Evolutionary conservation across 1,140 invertebrate genomes (phyloP), one percentile per base, ranked within the genome.

Genomic region (Manduca sexta): DNA sequence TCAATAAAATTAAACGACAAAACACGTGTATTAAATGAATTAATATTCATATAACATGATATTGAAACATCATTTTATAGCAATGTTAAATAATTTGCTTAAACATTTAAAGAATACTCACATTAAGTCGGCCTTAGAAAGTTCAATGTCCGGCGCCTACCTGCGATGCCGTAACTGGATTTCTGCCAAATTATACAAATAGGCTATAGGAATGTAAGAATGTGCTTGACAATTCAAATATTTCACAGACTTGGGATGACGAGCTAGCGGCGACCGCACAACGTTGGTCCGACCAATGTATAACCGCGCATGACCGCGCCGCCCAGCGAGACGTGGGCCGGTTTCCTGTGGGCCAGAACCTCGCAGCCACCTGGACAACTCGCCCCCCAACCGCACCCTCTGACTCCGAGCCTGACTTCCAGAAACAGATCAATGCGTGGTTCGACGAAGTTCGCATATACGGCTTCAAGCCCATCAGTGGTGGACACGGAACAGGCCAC

Each of bases 321-420:
- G 56, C 78, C 2, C 77, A 87, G 45, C 84, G 86, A 13, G 83
- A 86, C 29, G 84, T 86, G 90, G 92, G 88, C 45, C 88, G 93
- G 51, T 95, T 95, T 71, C 87, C 89, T 0, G 93, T 95, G 34
- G 94, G 94, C 3, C 94, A 96, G 74, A 96, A 96, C 76, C 88
- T 94, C 35, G 93, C 93, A 1, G 90, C 91, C 16, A 91, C 92
- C 0, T 95, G 93, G 93, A 94, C 92, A 52, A 93, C 91, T 16
- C 89, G 88, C 21, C 88, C 87, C 31, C 89, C 92, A 45, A 87
- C 86, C 52, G 81, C 69, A 30, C 85, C 84, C 17, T 43, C 71
- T 48, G 88, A 92, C 60, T 87, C 88, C 33, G 72, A 88, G 44
- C 92, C 93, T 3, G 91, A 94, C 67, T 95, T 94, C 84, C 80